phyloP scores from a whole-genome alignment of 2,113 vertebrate species.

The Oxyruncus cristatus region DNA sequence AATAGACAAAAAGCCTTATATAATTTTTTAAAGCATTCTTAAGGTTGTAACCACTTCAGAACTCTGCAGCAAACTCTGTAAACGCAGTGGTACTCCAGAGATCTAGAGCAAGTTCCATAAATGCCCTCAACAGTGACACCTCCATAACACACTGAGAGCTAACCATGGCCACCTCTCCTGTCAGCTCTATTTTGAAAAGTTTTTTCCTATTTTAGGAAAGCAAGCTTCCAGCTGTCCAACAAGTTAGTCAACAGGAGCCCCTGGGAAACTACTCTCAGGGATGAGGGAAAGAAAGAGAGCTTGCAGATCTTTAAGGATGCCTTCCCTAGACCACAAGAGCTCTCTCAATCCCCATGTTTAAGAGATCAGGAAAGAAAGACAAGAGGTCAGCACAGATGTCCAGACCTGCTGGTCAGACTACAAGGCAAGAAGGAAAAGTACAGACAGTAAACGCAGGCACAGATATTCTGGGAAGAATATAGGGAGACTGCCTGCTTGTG shows the following conservation, averaged over 20 bases:
- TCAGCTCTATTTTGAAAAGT: background rate
- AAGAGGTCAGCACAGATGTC: background rate
- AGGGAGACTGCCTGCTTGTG: fast-evolving
- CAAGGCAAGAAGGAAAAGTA: background rate
- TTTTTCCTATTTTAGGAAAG: background rate
- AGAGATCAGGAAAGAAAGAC: background rate
- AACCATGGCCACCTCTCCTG: background rate
- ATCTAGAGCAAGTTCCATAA: background rate
- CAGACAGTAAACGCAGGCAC: background rate
- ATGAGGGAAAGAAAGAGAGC: background rate
- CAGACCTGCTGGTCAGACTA: background rate
- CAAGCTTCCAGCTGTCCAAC: background rate
- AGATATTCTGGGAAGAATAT: background rate
- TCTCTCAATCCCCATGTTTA: background rate
- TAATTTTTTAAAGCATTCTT: background rate
- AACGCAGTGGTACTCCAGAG: background rate
- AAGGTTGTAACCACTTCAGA: background rate
- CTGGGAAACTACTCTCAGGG: background rate
- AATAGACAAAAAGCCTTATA: background rate
- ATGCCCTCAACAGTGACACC: background rate
- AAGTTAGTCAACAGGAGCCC: background rate
- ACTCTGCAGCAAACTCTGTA: background rate
- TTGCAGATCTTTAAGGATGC: background rate
- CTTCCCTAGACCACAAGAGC: background rate
- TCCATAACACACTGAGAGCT: background rate